Conservation (phyloP, 2,888 invertebrate species). For the Noctua janthe region DNA sequence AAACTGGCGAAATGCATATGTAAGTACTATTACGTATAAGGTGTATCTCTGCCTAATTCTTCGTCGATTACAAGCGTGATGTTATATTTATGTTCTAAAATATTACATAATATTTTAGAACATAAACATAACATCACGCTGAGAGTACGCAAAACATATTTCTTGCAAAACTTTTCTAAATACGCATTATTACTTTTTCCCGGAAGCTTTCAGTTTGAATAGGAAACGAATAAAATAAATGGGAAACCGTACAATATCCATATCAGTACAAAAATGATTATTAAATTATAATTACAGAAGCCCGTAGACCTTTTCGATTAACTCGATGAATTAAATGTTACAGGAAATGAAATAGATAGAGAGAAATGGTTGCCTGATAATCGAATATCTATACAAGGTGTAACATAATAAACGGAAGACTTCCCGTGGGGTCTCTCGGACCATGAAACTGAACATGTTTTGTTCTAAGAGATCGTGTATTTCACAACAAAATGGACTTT, state of each 20-base stretch:
- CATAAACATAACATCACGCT: not conserved
- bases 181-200: not conserved
- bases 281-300: constrained; percentile 3
- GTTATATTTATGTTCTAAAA: not conserved
- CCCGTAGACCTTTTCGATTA: not conserved
- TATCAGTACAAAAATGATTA: not conserved
- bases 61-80: not conserved
- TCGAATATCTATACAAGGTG: not conserved
- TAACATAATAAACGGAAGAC: no score
- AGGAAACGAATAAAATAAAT: constrained; percentile 1
- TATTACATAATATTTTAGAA: not conserved
- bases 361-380: not conserved
- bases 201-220: not conserved
- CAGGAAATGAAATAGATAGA: not conserved
- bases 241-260: not conserved
- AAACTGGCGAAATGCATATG: no score
- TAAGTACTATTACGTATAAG: not conserved
- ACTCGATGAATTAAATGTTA: not conserved
- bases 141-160: not conserved
- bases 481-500: no score
- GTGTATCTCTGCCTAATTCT: not conserved
- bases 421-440: no score
- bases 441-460: no score
- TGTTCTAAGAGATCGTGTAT: no score
- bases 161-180: not conserved